phyloP scores from a whole-genome alignment of 37 sponge, comb jelly and placozoan genomes.

The Haliclona indistincta region DNA sequence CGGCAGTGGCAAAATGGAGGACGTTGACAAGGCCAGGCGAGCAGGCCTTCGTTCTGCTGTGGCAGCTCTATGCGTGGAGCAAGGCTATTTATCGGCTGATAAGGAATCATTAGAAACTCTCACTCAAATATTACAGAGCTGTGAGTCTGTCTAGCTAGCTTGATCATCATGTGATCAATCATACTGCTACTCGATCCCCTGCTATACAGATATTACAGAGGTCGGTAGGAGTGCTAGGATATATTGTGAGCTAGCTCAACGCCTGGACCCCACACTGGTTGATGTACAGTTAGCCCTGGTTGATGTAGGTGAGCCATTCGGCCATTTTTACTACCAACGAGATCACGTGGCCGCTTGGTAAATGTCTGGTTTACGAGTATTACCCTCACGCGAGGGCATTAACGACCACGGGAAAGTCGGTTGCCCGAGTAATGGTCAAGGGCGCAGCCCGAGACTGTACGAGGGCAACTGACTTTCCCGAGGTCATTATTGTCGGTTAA shows the following conservation, averaged over 20 bases:
- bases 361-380: too few relatives aligned
- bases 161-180: too few relatives aligned
- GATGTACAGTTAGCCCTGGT: constrained; percentile 72
- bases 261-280: constrained; percentile 59
- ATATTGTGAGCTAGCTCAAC: constrained; percentile 67
- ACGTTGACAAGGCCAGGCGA: constrained; percentile 38
- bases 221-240: constrained; percentile 48
- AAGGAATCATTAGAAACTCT: constrained; percentile 59
- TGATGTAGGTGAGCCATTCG: constrained; percentile 30
- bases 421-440: too few relatives aligned
- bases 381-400: too few relatives aligned
- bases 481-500: too few relatives aligned
- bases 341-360: too few relatives aligned
- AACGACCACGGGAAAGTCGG: too few relatives aligned
- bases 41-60: constrained; percentile 56
- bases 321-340: not conserved
- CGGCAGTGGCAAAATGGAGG: too few relatives aligned
- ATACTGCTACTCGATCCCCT: too few relatives aligned
- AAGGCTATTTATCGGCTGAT: constrained; percentile 50
- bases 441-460: too few relatives aligned
- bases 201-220: constrained; percentile 54
- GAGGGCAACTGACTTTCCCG: too few relatives aligned
- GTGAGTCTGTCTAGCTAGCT: constrained; percentile 62
- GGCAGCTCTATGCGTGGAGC: constrained; percentile 74
- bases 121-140: constrained; percentile 70